Evolutionary conservation across 2,888 invertebrate genomes (phyloP), one percentile per base, ranked within the genome.

Genomic region (Drosophila borealis): DNA sequence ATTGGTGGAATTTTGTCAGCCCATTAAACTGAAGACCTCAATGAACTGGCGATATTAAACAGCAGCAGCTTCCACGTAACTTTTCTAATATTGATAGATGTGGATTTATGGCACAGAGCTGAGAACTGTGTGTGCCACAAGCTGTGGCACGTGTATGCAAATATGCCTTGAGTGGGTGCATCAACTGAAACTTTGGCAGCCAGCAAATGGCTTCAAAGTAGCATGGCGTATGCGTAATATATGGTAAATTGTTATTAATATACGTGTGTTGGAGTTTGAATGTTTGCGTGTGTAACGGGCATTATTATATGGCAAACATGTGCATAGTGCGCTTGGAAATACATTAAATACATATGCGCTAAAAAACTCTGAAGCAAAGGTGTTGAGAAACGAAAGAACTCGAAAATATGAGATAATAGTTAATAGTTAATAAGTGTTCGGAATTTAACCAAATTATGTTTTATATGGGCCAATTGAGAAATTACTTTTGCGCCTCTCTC

Each of bases 181-280:
- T 34, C 21, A 37, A 8, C 4, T 11, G 11, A 61, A 14, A 63
- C 72, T 61, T 74, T 49, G 64, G 45, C 46, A 57, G 21, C 55
- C 34, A 14, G 50, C 50, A 19, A 59, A 73, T 56, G 61, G 65
- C 65, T 71, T 78, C 71, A 69, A 63, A 80, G 19, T 83, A 83
- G 61, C 82, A 67, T 68, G 75, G 78, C 78, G 82, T 82, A 83
- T 82, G 41, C 69, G 74, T 72, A 78, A 78, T 82, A 67, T 78
- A 71, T 62, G 56, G 61, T 59, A 68, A 74, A 80, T 81, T 56
- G 48, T 66, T 75, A 66, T 70, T 70, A 48, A 75, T 74, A 66
- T 70, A 46, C 36, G 36, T 39, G 65, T 57, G 39, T 51, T n/a
- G 21, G 46, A 11, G 36, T 36, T 9, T 34, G 46, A 17, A 37